These are phyloP conservation scores for Stenopsyche tienmushanensis DNA, from an alignment of 1,140 invertebrate genomes.

Conservation along the genomic window DNA sequence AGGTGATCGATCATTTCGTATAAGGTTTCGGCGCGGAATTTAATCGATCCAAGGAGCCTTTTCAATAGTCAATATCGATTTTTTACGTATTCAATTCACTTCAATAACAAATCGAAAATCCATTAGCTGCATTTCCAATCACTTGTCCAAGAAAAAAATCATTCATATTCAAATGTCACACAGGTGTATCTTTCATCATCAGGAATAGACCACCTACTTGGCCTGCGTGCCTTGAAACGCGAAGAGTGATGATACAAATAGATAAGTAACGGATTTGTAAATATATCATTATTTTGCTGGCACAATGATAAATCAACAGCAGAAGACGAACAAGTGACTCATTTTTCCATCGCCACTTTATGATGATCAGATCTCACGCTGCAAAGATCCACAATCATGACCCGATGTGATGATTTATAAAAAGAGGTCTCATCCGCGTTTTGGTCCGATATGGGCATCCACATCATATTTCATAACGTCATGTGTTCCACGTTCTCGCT, in stretches of 20 bases:
- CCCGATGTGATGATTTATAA: too few species aligned
- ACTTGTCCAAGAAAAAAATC: neutral
- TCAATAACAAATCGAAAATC: slow-evolving; percentile 23
- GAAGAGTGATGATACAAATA: neutral
- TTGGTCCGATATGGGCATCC: too few species aligned
- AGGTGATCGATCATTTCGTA: slow-evolving; percentile 15
- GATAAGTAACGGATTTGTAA: neutral
- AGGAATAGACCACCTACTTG: slow-evolving; percentile 16
- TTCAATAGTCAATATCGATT: slow-evolving; percentile 17
- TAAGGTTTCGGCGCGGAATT: slow-evolving; percentile 18
- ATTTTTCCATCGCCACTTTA: too few species aligned
- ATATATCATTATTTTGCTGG: neutral
- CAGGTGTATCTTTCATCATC: slow-evolving; percentile 27
- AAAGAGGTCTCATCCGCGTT: too few species aligned
- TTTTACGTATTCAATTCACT: neutral
- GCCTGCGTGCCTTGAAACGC: neutral
- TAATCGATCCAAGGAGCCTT: slow-evolving; percentile 19
- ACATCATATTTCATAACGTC: too few species aligned
- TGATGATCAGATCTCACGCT: too few species aligned
- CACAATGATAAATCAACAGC: slow-evolving; percentile 1
- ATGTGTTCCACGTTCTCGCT: too few species aligned
- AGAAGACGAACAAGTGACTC: too few species aligned
- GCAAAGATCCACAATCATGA: too few species aligned
- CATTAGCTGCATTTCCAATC: slow-evolving; percentile 27
- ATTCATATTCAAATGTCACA: slow-evolving; percentile 31